Base-by-base conservation (phyloP, 1,140 invertebrate genomes). In the Drosophila sp. region DNA sequence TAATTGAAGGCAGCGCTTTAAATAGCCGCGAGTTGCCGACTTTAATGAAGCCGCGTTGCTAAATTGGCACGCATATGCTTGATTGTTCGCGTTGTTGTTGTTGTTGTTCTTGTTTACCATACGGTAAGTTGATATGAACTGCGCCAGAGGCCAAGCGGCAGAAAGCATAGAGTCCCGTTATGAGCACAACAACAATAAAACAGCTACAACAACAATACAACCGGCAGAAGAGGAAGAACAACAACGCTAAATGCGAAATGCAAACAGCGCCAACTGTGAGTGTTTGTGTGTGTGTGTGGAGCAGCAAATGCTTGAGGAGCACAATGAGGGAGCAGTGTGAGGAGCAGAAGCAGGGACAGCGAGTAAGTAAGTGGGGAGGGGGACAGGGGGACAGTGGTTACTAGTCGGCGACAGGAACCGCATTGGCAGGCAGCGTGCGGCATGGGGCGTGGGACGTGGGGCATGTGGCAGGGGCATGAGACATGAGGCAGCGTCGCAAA, bases 161-260 rank as follows among this genome's bases (percentile, higher is more conserved):
- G n/a, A 62, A 67, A 29, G 27, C 57, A 48, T 43, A 63, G 63
- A 66, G 64, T 36, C 43, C 61, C 80, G 66, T 72, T 83, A 82
- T 79, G 58, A 78, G 76, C 76, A 80, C 72, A 63, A 58, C 54
- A 58, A 71, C 59, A 73, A 78, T 38, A 6, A 27, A 38, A 41
- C 32, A 16, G 11, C 29, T 40, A 50, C 58, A 76, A 63, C 21
- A 21, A 21, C 1, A 21, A 80, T 65, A 63, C 40, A 58, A 71
- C 59, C 69, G 74, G 25, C 18, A 48, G 21, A 2, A 9, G 18
- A 25, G 13, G 41, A 61, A 16, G 29, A 21, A 40, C 41, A 21
- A 11, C n/a, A 57, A 41, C 21, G 64, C 13, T 11, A 84, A 86
- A 86, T 86, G 82, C 82, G 72, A 87, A 86, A 81, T 87, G 78